phyloP scores from a whole-genome alignment of 1,140 invertebrate species.

The Zaprionus africanus region DNA sequence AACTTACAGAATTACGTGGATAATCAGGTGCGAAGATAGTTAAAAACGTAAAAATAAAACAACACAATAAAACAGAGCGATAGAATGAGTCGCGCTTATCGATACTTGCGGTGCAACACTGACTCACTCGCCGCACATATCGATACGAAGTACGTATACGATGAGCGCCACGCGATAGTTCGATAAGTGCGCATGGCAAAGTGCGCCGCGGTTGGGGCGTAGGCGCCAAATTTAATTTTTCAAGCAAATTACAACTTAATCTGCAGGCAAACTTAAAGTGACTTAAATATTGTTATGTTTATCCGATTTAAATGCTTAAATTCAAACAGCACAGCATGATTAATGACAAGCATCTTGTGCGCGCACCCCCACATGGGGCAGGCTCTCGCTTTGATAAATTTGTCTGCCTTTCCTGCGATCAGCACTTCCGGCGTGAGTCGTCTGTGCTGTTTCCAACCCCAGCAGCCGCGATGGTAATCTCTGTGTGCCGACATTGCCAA shows the following conservation, averaged over 20 bases:
- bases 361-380: slow-evolving; percentile 45
- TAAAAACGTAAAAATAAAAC: slow-evolving; percentile 75
- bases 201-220: slow-evolving; percentile 15
- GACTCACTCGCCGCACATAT: slow-evolving; percentile 27
- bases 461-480: slow-evolving; percentile 41
- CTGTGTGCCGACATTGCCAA: slow-evolving; percentile 37
- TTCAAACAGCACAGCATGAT: slow-evolving; percentile 44
- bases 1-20: slow-evolving; percentile 69
- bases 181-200: slow-evolving; percentile 34
- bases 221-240: slow-evolving; percentile 57
- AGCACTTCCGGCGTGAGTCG: slow-evolving; percentile 71
- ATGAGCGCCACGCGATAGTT: slow-evolving; percentile 15
- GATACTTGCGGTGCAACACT: slow-evolving; percentile 50
- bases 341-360: slow-evolving; percentile 47
- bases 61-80: slow-evolving; percentile 67
- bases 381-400: slow-evolving; percentile 66
- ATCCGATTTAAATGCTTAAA: slow-evolving; percentile 4
- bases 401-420: slow-evolving; percentile 81
- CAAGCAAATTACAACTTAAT: slow-evolving; percentile 7
- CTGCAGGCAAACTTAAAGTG: slow-evolving; percentile 25
- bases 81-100: slow-evolving; percentile 51
- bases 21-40: slow-evolving; percentile 55
- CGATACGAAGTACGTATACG: slow-evolving; percentile 24
- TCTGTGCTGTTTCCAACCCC: slow-evolving; percentile 51
- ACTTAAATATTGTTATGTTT: slow-evolving; percentile 6